Percentiles rank a stretch among this genome's conserved stretches.
These are phyloP conservation scores for Pelusios castaneus DNA, from an alignment of 2,113 vertebrate species.

Conservation along the genomic window DNA sequence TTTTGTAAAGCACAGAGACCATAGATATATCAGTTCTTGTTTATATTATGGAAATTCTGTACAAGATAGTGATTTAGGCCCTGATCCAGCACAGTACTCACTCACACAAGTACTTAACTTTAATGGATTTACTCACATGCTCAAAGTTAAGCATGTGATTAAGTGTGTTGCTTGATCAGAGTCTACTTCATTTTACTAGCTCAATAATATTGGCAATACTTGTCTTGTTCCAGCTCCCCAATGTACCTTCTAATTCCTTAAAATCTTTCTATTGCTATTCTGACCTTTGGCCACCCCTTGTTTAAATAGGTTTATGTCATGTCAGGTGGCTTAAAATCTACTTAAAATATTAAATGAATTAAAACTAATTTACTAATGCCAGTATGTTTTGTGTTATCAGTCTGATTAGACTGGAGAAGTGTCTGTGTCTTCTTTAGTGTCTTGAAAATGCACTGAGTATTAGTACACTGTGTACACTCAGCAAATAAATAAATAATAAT, in stretches of 20 bases:
- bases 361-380: conserved; percentile 48
- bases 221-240: not conserved
- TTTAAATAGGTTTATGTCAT: conserved; percentile 37
- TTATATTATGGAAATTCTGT: not conserved
- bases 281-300: conserved; percentile 27
- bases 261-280: conserved; percentile 8
- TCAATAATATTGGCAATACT: conserved; percentile 9
- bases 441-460: conserved; percentile 41
- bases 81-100: not conserved
- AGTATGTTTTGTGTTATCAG: conserved; percentile 43
- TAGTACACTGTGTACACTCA: conserved; percentile 39
- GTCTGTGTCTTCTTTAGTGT: conserved; percentile 53
- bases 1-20: not conserved
- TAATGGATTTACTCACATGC: not conserved
- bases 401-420: conserved; percentile 58
- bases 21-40: not conserved
- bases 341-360: conserved; percentile 51
- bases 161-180: not conserved
- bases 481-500: conserved; percentile 43
- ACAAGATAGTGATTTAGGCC: not conserved
- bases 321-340: conserved; percentile 58
- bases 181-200: not conserved
- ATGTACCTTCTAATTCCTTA: not conserved
- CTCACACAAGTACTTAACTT: not conserved
- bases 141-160: not conserved